Evolutionary conservation across 2,113 vertebrate species (phyloP).

Genomic region (Sisor rabdophorus): DNA sequence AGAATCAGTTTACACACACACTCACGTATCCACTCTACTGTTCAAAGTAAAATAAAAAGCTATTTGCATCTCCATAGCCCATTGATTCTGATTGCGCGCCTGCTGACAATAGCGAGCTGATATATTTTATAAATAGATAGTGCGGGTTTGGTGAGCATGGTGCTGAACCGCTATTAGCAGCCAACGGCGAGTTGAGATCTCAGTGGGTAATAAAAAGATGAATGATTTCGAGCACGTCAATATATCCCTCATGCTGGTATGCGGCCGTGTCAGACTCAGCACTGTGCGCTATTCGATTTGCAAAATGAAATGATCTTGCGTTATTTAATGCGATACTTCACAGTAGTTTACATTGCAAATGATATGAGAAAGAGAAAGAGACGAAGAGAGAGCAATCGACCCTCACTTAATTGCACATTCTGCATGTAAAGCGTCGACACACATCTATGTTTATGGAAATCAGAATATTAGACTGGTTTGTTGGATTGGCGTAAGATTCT

Average conservation of each 20-base stretch:
- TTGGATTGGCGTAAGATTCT: background rate
- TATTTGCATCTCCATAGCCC: conserved; percentile 43
- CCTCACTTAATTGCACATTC: too few species aligned
- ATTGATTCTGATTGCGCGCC: conserved; percentile 46
- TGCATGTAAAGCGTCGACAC: too few species aligned
- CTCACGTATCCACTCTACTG: background rate
- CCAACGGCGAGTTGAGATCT: conserved; percentile 20
- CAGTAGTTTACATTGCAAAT: conserved; percentile 16
- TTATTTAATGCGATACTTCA: conserved; percentile 41
- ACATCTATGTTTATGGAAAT: too few species aligned
- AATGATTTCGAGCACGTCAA: conserved; percentile 18
- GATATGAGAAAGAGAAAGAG: too few species aligned
- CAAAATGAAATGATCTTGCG: too few species aligned
- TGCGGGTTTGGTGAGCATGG: conserved; percentile 18
- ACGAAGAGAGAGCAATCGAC: too few species aligned
- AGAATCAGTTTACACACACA: background rate
- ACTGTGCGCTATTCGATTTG: too few species aligned
- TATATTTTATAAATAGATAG: conserved; percentile 40
- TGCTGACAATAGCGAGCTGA: conserved; percentile 41
- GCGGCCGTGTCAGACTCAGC: background rate
- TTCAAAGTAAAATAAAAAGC: background rate
- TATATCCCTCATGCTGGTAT: conserved; percentile 17
- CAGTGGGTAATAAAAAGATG: conserved; percentile 31
- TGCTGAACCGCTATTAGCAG: conserved; percentile 37
- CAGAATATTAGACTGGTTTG: too few species aligned